These are phyloP conservation scores for Zaprionus lineosus DNA, from an alignment of 2,888 invertebrate genomes.

Conservation along the genomic window DNA sequence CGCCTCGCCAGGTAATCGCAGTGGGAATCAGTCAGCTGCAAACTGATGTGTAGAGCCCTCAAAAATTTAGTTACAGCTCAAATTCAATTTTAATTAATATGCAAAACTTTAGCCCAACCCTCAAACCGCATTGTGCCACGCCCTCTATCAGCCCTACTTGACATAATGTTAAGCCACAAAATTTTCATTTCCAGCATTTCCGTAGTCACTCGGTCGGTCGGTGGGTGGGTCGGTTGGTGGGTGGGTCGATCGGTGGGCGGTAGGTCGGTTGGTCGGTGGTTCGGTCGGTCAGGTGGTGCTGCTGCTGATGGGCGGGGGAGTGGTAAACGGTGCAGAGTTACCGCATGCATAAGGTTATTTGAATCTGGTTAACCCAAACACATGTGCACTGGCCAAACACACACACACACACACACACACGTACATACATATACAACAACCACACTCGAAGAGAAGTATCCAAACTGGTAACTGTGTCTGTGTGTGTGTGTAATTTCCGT, in stretches of 20 bases:
- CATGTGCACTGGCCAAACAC: constrained; percentile 1
- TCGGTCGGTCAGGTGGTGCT: too few relatives aligned
- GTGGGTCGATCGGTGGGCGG: background rate
- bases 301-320: too few relatives aligned
- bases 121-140: background rate
- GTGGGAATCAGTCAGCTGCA: constrained; percentile 19
- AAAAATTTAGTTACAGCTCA: constrained; percentile 32
- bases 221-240: background rate
- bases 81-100: constrained; percentile 70
- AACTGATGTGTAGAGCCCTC: constrained; percentile 22
- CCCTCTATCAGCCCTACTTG: constrained; percentile 26
- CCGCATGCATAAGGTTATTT: constrained; percentile 41
- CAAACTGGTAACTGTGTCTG: too few relatives aligned
- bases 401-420: constrained; percentile 3
- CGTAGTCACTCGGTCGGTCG: constrained; percentile 14
- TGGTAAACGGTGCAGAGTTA: constrained; percentile 5
- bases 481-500: constrained; percentile 64
- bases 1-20: background rate
- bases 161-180: constrained; percentile 52
- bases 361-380: constrained; percentile 46
- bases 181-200: constrained; percentile 62
- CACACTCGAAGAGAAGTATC: too few relatives aligned
- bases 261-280: too few relatives aligned
- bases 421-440: constrained; percentile 6
- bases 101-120: constrained; percentile 29